Conservation (phyloP, 2,888 invertebrate genomes). For the Drosophila mettleri region DNA sequence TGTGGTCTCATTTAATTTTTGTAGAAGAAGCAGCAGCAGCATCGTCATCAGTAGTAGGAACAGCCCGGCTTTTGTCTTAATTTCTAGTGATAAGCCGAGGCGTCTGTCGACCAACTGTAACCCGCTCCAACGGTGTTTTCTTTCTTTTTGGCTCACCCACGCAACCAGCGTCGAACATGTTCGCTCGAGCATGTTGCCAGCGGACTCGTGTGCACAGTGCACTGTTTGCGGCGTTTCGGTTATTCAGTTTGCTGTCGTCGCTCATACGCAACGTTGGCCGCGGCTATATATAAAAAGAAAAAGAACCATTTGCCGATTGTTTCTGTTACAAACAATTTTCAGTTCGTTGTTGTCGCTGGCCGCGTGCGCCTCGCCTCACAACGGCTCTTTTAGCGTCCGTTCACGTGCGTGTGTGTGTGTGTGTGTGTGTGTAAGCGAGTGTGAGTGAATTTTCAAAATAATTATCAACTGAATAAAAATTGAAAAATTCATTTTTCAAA, state of each 20-base stretch:
- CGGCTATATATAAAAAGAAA: constrained; percentile 25
- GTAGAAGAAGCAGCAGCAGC: constrained; percentile 39
- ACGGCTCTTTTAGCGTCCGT: constrained; percentile 19
- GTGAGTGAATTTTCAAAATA: constrained; percentile 33
- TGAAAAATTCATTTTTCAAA: constrained; percentile 25
- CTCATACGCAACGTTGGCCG: constrained; percentile 69
- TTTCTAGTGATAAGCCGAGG: constrained; percentile 71
- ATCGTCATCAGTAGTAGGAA: neutral
- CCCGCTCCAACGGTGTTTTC: neutral
- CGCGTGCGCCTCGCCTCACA: constrained; percentile 49
- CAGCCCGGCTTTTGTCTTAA: constrained; percentile 66
- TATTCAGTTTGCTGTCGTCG: constrained; percentile 62
- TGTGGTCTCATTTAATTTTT: constrained; percentile 65
- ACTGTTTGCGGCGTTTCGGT: constrained; percentile 9
- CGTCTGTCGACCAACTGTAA: constrained; percentile 26
- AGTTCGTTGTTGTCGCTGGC: constrained; percentile 65
- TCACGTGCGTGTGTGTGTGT: constrained; percentile 7
- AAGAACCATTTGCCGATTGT: neutral
- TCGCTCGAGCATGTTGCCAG: constrained; percentile 38
- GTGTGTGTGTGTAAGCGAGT: constrained; percentile 15
- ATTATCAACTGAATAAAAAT: constrained; percentile 45
- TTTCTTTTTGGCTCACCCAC: neutral
- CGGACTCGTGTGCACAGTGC: constrained; percentile 14
- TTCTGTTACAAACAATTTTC: constrained; percentile 34
- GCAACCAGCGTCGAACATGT: constrained; percentile 41